Conservation (phyloP, 2,113 vertebrate genomes). For the Platycercus adscitus region DNA sequence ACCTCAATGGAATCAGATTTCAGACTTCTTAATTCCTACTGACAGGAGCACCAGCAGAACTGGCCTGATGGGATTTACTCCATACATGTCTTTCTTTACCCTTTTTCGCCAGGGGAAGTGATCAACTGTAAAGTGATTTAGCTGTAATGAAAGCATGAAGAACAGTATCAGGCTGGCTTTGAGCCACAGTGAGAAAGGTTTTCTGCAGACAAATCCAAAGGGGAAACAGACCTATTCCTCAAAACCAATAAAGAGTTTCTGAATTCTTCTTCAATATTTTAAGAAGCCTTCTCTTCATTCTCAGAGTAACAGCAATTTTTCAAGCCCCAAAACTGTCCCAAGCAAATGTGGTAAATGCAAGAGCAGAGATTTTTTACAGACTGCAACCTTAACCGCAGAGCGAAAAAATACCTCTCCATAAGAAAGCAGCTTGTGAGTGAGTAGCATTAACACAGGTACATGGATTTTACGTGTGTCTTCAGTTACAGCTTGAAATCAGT, state of each 20-base stretch:
- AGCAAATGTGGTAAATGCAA: neutral
- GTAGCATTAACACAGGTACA: neutral
- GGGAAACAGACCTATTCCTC: neutral
- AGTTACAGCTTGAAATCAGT: constrained; percentile 25
- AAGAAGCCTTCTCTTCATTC: neutral
- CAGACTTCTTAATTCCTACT: neutral
- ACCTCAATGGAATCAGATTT: neutral
- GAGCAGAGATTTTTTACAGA: neutral
- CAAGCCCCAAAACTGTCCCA: neutral
- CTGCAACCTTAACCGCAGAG: neutral
- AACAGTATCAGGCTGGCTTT: neutral
- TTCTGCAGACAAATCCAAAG: neutral
- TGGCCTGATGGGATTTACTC: neutral
- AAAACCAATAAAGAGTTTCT: neutral
- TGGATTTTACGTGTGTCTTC: neutral
- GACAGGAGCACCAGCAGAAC: neutral
- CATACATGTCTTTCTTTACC: neutral
- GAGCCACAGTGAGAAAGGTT: neutral
- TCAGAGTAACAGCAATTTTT: neutral
- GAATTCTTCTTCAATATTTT: neutral
- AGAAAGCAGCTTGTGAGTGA: neutral
- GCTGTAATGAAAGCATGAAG: neutral
- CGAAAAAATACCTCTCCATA: neutral
- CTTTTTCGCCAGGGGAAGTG: neutral
- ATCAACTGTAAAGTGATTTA: neutral